These are phyloP conservation scores for Eristalis pertinax DNA, from an alignment of 2,888 invertebrate genomes.

Conservation along the genomic window DNA sequence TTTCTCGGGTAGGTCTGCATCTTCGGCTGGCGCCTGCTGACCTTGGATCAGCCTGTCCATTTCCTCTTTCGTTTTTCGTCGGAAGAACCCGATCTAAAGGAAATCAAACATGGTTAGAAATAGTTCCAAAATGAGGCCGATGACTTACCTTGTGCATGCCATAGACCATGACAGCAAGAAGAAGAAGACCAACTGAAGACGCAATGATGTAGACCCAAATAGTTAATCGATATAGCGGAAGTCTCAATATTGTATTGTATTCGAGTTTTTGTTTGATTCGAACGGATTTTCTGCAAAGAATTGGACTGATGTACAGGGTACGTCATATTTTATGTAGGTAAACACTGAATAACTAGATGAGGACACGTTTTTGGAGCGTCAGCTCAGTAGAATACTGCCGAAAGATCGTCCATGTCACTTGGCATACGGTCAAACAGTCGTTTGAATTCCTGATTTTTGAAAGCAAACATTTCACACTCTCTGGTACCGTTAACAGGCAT, in stretches of 20 bases:
- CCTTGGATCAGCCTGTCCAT: constrained; percentile 80
- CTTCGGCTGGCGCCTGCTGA: constrained; percentile 75
- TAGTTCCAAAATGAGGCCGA: not conserved
- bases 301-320: not conserved
- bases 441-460: no score
- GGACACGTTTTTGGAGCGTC: no score
- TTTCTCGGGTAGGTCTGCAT: constrained; percentile 30
- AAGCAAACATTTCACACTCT: no score
- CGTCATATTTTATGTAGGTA: no score
- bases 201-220: constrained; percentile 82
- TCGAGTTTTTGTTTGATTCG: constrained; percentile 77
- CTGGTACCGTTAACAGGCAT: no score
- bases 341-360: no score
- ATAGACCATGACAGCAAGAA: constrained; percentile 80
- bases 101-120: not conserved
- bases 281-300: constrained; percentile 73
- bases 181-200: constrained; percentile 80
- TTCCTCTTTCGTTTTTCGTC: constrained; percentile 82
- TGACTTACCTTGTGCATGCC: constrained; percentile 79
- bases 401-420: no score
- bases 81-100: constrained; percentile 82
- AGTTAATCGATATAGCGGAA: constrained; percentile 77
- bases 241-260: constrained; percentile 80
- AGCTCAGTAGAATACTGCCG: no score
- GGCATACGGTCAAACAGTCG: no score